These are phyloP conservation scores for Eledone cirrhosa DNA, from an alignment of 2,888 invertebrate species.

Conservation along the genomic window DNA sequence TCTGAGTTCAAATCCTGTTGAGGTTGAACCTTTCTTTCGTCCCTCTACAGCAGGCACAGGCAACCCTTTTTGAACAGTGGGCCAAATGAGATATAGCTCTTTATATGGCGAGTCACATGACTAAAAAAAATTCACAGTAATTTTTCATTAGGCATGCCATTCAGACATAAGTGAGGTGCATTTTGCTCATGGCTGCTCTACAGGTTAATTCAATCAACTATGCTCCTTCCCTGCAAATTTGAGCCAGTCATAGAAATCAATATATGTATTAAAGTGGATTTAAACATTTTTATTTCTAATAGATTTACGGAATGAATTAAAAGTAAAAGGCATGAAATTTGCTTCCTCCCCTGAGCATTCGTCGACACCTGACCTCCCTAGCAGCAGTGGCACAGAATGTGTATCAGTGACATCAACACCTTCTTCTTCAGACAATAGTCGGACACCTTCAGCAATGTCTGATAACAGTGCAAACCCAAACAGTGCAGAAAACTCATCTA, in stretches of 20 bases:
- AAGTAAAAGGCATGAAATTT: conserved; percentile 17
- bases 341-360: background rate
- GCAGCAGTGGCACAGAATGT: conserved; percentile 18
- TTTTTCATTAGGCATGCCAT: too few species aligned
- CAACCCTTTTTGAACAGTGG: too few species aligned
- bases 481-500: background rate
- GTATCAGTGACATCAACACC: conserved; percentile 4
- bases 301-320: conserved; percentile 22
- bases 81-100: too few species aligned
- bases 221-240: background rate
- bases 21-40: too few species aligned
- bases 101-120: too few species aligned
- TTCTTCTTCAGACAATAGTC: conserved; percentile 15
- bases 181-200: too few species aligned
- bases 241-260: background rate
- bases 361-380: conserved; percentile 18
- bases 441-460: conserved; percentile 22
- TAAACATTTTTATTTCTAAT: background rate
- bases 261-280: background rate
- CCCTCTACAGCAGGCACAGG: too few species aligned
- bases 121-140: too few species aligned
- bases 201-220: too few species aligned
- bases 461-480: conserved; percentile 14
- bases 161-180: too few species aligned
- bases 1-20: too few species aligned